Evolutionary conservation across 2,113 vertebrate genomes (phyloP).

Genomic region (Rhinoderma darwinii): DNA sequence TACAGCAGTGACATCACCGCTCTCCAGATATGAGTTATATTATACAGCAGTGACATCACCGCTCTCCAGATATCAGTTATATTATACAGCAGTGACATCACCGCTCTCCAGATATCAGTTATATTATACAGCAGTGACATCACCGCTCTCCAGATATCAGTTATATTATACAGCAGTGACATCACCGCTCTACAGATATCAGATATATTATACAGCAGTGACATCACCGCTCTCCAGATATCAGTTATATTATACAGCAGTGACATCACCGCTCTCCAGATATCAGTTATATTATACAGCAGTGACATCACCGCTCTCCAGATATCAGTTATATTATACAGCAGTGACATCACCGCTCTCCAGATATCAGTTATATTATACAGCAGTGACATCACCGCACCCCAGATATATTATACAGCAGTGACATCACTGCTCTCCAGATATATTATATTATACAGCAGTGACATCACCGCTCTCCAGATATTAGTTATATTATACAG

Average conservation of each 20-base stretch:
- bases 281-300: slow-evolving; percentile 2
- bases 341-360: too few species aligned
- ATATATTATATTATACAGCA: neutral
- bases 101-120: neutral
- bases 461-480: too few species aligned
- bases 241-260: too few species aligned
- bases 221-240: neutral
- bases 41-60: neutral
- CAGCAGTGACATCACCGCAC: neutral
- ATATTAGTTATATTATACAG: too few species aligned
- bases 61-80: neutral
- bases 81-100: too few species aligned
- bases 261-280: neutral
- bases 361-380: too few species aligned
- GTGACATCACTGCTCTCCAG: neutral
- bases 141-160: neutral
- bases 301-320: neutral
- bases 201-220: neutral
- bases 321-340: neutral
- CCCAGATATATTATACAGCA: neutral
- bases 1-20: neutral
- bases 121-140: too few species aligned
- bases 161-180: neutral
- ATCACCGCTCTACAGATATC: neutral
- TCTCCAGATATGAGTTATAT: neutral